These are phyloP conservation scores for Stigmatopora nigra DNA, from an alignment of 2,113 vertebrate species.

Conservation along the genomic window DNA sequence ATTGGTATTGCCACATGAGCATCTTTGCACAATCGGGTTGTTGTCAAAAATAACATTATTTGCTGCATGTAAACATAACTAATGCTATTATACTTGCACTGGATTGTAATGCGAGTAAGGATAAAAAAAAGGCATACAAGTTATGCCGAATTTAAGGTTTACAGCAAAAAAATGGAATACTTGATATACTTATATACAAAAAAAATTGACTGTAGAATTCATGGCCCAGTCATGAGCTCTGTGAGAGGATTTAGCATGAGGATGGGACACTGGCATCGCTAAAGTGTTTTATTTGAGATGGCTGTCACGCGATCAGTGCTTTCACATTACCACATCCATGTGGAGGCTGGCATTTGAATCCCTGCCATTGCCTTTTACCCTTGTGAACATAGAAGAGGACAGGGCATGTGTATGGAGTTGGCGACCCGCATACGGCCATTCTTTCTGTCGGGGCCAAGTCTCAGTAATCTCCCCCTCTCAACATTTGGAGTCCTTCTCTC, in stretches of 20 bases:
- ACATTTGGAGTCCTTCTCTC: constrained; percentile 22
- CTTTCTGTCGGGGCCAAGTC: constrained; percentile 32
- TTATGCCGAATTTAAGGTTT: too few relatives aligned
- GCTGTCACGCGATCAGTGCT: neutral
- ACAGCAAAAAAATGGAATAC: too few relatives aligned
- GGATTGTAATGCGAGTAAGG: neutral
- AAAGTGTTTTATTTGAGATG: constrained; percentile 18
- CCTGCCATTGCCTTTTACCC: constrained; percentile 27
- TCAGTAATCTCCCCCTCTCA: constrained; percentile 40
- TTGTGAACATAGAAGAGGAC: constrained; percentile 25
- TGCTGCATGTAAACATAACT: too few relatives aligned
- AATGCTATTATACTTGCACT: too few relatives aligned
- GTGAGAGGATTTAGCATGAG: neutral
- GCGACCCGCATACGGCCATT: constrained; percentile 27
- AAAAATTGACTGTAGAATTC: neutral
- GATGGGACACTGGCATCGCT: constrained; percentile 4
- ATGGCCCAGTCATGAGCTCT: constrained; percentile 3
- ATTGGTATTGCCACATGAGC: too few relatives aligned
- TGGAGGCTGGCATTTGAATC: constrained; percentile 21
- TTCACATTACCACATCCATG: constrained; percentile 24
- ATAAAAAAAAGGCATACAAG: neutral
- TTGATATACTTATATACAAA: too few relatives aligned
- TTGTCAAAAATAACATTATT: too few relatives aligned
- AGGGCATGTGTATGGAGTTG: constrained; percentile 10
- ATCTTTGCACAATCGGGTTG: too few relatives aligned